Percentiles rank a stretch among this genome's conserved stretches.
Conservation (phyloP, 2,888 invertebrate genomes). For the Linhomoeus sp. region DNA sequence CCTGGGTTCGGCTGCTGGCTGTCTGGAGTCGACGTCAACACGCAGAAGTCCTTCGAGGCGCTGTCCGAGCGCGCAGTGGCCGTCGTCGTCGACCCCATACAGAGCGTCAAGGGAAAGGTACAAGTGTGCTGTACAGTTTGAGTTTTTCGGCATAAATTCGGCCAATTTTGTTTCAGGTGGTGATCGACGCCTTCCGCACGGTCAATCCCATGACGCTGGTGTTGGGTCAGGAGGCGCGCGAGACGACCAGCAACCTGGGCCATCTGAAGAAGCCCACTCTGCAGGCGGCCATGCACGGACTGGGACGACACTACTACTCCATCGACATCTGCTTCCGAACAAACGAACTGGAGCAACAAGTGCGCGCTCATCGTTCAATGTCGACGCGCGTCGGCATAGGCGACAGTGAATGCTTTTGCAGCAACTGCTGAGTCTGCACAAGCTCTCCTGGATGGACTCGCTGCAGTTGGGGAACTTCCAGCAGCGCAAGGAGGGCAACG, state of each 20-base stretch:
- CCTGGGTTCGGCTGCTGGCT: conserved; percentile 99
- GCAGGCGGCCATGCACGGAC: conserved; percentile 85
- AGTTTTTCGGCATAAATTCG: too few species aligned
- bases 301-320: conserved; percentile 96
- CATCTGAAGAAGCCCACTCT: conserved; percentile 96
- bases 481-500: conserved; percentile 77
- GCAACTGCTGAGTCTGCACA: conserved; percentile 93
- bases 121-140: background rate
- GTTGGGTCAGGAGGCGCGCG: conserved; percentile 87
- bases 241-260: conserved; percentile 94
- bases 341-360: conserved; percentile 90
- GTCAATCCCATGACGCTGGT: conserved; percentile 99
- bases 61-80: conserved; percentile 93
- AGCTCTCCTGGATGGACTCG: conserved; percentile 97
- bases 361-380: conserved; percentile 9
- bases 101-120: conserved; percentile 72
- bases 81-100: conserved; percentile 97
- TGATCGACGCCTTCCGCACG: conserved; percentile 96
- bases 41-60: conserved; percentile 97
- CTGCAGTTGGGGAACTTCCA: conserved; percentile 64
- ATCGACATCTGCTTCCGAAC: conserved; percentile 98
- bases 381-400: background rate
- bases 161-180: conserved; percentile 47
- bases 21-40: conserved; percentile 92
- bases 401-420: conserved; percentile 12